A percentile compares a stretch with the other conserved stretches of the same genome.
Conservation (phyloP, 1,140 invertebrate genomes). For the Grapholita molesta region DNA sequence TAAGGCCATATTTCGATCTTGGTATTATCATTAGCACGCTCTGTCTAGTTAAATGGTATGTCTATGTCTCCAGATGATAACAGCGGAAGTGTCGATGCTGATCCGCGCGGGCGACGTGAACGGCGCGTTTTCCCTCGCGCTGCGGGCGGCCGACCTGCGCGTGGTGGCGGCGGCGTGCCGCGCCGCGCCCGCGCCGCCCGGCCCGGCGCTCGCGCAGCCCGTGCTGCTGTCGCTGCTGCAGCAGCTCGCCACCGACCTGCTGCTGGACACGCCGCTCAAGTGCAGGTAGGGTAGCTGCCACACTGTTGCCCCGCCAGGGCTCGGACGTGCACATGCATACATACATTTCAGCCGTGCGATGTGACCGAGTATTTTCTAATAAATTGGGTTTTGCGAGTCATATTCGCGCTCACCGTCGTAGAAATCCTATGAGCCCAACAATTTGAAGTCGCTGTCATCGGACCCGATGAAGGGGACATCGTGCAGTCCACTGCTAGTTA, state of each 20-base stretch:
- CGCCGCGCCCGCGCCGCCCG: constrained; percentile 84
- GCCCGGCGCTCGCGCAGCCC: constrained; percentile 84
- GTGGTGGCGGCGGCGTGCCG: constrained; percentile 91
- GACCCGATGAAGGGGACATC: no score
- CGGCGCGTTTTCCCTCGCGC: constrained; percentile 90
- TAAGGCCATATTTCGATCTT: no score
- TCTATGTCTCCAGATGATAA: constrained; percentile 59
- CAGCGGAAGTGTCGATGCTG: constrained; percentile 84
- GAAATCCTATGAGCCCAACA: no score
- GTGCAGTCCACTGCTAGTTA: no score
- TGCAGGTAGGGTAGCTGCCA: constrained; percentile 83
- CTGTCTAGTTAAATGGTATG: neutral
- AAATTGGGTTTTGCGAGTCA: no score
- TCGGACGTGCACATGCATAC: no score
- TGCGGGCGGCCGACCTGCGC: constrained; percentile 89
- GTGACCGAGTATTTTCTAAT: no score
- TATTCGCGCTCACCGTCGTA: no score
- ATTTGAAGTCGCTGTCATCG: no score
- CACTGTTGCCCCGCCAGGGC: neutral
- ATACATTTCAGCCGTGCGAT: no score
- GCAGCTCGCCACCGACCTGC: constrained; percentile 93
- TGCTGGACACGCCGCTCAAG: constrained; percentile 91
- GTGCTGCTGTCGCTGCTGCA: constrained; percentile 94
- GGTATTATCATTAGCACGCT: no score
- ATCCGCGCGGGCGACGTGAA: constrained; percentile 87